A percentile compares a stretch with the other conserved stretches of the same genome.
phyloP scores from a whole-genome alignment of 92 coral and sea anemone species.

The Epizoanthus scotinus region DNA sequence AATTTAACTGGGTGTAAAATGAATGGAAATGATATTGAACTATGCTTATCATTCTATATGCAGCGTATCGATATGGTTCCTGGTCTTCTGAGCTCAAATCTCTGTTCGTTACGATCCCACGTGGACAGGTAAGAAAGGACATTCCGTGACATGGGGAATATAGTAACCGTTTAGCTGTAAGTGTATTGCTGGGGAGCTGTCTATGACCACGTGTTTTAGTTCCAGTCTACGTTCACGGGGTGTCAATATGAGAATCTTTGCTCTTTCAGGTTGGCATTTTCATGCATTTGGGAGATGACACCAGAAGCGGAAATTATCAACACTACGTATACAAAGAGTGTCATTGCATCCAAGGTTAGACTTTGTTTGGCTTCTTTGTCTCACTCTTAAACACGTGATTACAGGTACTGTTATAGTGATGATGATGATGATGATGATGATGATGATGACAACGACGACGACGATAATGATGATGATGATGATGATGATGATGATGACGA shows the following conservation, averaged over 20 bases:
- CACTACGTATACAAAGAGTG: slow-evolving; percentile 84
- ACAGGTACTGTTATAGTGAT: too few species aligned
- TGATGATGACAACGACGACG: too few species aligned
- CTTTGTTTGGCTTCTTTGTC: background rate
- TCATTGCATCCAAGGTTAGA: slow-evolving; percentile 88
- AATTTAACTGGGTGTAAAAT: background rate
- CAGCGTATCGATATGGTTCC: slow-evolving; percentile 99
- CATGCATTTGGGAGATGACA: slow-evolving; percentile 96
- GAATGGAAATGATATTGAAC: background rate
- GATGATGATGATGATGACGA: too few species aligned
- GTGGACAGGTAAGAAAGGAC: slow-evolving; percentile 78
- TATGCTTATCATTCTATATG: background rate
- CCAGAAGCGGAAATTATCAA: slow-evolving; percentile 81
- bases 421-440: too few species aligned
- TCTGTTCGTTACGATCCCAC: slow-evolving; percentile 89
- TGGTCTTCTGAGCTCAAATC: slow-evolving; percentile 84
- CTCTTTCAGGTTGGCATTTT: slow-evolving; percentile 81
- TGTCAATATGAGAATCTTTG: too few species aligned
- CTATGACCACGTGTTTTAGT: too few species aligned
- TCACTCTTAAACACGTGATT: too few species aligned
- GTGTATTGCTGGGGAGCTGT: background rate
- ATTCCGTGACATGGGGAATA: background rate
- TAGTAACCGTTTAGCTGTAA: too few species aligned
- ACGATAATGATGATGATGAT: too few species aligned
- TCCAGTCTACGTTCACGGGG: too few species aligned